Conservation (phyloP, 2,113 vertebrate species). For the Anguilla japonica region DNA sequence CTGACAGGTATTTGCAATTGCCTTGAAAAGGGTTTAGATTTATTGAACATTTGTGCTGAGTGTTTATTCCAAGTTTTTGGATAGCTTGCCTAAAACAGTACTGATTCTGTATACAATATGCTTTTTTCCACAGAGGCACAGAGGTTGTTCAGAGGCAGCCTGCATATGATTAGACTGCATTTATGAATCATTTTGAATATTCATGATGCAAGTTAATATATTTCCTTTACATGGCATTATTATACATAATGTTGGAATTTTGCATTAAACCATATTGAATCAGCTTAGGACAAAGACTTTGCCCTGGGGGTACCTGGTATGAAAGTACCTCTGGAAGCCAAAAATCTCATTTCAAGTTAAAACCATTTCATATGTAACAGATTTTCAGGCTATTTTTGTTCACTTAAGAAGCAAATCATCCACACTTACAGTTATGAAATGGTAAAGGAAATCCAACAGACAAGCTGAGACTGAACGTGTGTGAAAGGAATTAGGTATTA, state of each 20-base stretch:
- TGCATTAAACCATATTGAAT: not conserved
- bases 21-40: not conserved
- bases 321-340: not conserved
- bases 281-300: not conserved
- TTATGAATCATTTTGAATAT: not conserved
- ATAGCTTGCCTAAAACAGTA: not conserved
- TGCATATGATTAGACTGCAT: not conserved
- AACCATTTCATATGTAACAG: not conserved
- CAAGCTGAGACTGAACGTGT: not conserved
- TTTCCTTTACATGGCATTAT: not conserved
- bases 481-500: not conserved
- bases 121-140: not conserved
- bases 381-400: not conserved
- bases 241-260: not conserved
- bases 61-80: not conserved
- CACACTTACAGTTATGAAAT: not conserved
- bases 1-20: not conserved
- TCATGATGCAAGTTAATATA: not conserved
- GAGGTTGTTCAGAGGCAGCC: too few relatives aligned
- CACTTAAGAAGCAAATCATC: not conserved
- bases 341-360: conserved; percentile 5
- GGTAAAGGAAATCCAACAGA: not conserved
- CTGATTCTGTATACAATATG: not conserved
- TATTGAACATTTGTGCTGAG: not conserved
- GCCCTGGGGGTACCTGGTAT: not conserved